phyloP scores from a whole-genome alignment of 92 coral and sea anemone genomes.

The Phymanthus crucifer region DNA sequence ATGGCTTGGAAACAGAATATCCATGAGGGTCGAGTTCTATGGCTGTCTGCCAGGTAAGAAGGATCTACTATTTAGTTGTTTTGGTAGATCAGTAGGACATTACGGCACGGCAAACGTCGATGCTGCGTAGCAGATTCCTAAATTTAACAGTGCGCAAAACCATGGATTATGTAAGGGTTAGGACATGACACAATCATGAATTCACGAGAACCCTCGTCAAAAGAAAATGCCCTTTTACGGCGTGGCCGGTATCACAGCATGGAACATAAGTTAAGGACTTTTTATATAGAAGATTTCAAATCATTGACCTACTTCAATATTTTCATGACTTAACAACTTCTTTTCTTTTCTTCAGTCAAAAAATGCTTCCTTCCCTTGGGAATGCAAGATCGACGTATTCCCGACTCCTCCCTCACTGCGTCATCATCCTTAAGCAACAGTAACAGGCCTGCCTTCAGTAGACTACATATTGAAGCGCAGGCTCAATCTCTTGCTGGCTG shows the following conservation, averaged over 20 bases:
- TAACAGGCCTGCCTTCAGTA: conserved; percentile 48
- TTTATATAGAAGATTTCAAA: too few relatives aligned
- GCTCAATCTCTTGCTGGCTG: conserved; percentile 39
- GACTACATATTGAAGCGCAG: conserved; percentile 41
- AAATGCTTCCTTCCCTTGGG: conserved; percentile 54
- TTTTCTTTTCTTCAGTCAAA: background rate
- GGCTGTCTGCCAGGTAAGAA: conserved; percentile 34
- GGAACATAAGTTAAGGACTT: too few relatives aligned
- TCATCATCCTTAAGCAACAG: conserved; percentile 41
- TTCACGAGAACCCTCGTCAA: too few relatives aligned
- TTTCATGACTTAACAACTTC: background rate
- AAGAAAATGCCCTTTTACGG: too few relatives aligned
- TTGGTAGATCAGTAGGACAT: too few relatives aligned
- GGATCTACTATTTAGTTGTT: background rate
- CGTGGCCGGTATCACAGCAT: too few relatives aligned
- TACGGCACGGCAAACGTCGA: too few relatives aligned
- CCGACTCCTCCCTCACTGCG: conserved; percentile 46
- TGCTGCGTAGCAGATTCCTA: too few relatives aligned
- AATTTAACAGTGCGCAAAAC: too few relatives aligned
- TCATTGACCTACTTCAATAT: too few relatives aligned
- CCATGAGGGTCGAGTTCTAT: conserved; percentile 32
- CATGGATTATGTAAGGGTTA: too few relatives aligned
- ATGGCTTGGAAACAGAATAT: conserved; percentile 17
- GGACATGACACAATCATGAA: too few relatives aligned
- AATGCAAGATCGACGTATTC: conserved; percentile 49